A percentile compares a stretch with the other conserved stretches of the same genome.
Conservation (phyloP, 2,797 vertebrate species). For the Carapus acus region DNA sequence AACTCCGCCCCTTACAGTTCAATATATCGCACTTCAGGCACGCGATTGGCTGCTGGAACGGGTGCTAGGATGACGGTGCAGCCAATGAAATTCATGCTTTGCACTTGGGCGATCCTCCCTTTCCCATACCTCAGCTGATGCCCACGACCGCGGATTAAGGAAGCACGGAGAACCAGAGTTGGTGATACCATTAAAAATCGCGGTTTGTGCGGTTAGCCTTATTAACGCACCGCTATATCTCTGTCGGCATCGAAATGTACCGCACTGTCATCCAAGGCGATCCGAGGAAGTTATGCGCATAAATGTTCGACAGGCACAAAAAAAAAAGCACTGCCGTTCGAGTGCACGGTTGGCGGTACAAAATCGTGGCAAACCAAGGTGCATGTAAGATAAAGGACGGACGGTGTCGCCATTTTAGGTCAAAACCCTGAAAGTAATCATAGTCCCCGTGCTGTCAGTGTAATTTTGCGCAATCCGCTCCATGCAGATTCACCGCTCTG, state of each 20-base stretch:
- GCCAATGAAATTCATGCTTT: conserved; percentile 55
- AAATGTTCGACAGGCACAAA: not conserved
- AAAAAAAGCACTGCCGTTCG: not conserved
- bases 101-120: conserved; percentile 35
- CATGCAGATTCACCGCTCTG: not conserved
- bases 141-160: conserved; percentile 11
- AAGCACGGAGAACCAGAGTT: too few relatives aligned
- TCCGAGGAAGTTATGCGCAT: conserved; percentile 1
- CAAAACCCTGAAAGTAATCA: conserved; percentile 32
- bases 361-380: conserved; percentile 11
- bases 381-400: conserved; percentile 33
- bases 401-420: conserved; percentile 64
- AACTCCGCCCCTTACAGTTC: conserved; percentile 54
- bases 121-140: conserved; percentile 26
- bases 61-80: conserved; percentile 69
- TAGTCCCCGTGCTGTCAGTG: conserved; percentile 4
- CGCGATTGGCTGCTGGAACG: conserved; percentile 59
- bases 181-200: not conserved
- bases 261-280: not conserved
- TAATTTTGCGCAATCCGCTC: not conserved
- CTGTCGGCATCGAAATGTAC: not conserved
- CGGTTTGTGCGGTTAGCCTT: not conserved
- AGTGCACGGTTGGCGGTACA: not conserved
- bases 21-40: conserved; percentile 63
- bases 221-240: not conserved